Evolutionary conservation across 2,888 invertebrate species (phyloP).

Genomic region (Brenthis daphne): DNA sequence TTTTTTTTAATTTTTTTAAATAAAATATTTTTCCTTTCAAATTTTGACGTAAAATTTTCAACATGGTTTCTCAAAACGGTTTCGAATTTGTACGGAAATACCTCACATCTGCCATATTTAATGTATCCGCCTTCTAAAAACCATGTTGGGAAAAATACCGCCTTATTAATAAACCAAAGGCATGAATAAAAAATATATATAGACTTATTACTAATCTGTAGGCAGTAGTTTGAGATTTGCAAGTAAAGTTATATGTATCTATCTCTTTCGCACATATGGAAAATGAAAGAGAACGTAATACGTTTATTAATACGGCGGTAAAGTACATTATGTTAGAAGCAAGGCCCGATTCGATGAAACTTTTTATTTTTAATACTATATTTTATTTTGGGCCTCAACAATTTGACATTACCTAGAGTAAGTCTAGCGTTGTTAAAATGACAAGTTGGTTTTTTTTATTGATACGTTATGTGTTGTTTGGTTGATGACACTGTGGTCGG

Average conservation of each 20-base stretch:
- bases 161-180: slow-evolving; percentile 23
- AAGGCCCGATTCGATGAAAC: slow-evolving; percentile 31
- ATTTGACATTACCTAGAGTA: slow-evolving; percentile 80
- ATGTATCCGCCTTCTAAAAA: slow-evolving; percentile 28
- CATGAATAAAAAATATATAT: not conserved
- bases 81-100: slow-evolving; percentile 27
- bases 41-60: slow-evolving; percentile 33
- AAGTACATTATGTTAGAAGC: slow-evolving; percentile 23
- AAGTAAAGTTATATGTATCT: not conserved
- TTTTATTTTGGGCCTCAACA: slow-evolving; percentile 49
- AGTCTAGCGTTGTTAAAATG: slow-evolving; percentile 77
- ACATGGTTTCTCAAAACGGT: slow-evolving; percentile 35
- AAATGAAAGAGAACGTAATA: slow-evolving; percentile 3
- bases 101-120: slow-evolving; percentile 34
- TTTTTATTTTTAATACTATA: slow-evolving; percentile 24
- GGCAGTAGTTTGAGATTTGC: slow-evolving; percentile 2
- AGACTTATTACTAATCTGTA: slow-evolving; percentile 13
- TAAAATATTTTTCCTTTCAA: slow-evolving; percentile 24
- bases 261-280: slow-evolving; percentile 7
- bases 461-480: slow-evolving; percentile 18
- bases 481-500: not conserved
- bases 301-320: slow-evolving; percentile 23
- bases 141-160: slow-evolving; percentile 8
- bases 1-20: slow-evolving; percentile 22
- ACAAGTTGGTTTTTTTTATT: slow-evolving; percentile 63